These are phyloP conservation scores for Bubo blakistoni DNA, from an alignment of 2,113 vertebrate species.

Conservation along the genomic window DNA sequence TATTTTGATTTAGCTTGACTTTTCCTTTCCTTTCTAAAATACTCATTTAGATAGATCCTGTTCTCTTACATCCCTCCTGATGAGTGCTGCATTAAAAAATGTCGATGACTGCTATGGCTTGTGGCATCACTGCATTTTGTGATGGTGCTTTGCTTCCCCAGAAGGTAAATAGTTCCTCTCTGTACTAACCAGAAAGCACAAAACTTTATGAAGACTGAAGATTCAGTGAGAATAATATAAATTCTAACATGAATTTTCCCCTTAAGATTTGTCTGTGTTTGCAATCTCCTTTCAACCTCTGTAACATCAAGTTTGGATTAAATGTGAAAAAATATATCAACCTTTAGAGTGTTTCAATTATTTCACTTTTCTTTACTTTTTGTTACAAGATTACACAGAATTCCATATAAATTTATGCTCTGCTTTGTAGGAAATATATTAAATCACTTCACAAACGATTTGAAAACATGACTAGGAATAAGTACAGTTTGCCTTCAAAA, in stretches of 20 bases:
- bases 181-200: not conserved
- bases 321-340: not conserved
- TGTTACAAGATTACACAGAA: not conserved
- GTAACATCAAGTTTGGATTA: not conserved
- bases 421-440: not conserved
- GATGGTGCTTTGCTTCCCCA: not conserved
- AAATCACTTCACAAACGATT: not conserved
- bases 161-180: not conserved
- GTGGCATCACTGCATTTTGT: not conserved
- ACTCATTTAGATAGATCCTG: not conserved
- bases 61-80: not conserved
- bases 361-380: not conserved
- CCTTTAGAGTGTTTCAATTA: not conserved
- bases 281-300: not conserved
- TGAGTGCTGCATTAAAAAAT: not conserved
- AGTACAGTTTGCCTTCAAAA: not conserved
- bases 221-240: not conserved
- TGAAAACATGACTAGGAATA: not conserved
- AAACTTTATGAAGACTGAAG: constrained; percentile 2
- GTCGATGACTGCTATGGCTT: not conserved
- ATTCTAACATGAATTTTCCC: not conserved
- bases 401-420: not conserved
- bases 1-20: not conserved
- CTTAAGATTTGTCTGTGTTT: not conserved
- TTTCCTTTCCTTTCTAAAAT: not conserved